These are phyloP conservation scores for Miniopterus natalensis DNA, from an alignment of 2,113 vertebrate genomes.

Conservation along the genomic window DNA sequence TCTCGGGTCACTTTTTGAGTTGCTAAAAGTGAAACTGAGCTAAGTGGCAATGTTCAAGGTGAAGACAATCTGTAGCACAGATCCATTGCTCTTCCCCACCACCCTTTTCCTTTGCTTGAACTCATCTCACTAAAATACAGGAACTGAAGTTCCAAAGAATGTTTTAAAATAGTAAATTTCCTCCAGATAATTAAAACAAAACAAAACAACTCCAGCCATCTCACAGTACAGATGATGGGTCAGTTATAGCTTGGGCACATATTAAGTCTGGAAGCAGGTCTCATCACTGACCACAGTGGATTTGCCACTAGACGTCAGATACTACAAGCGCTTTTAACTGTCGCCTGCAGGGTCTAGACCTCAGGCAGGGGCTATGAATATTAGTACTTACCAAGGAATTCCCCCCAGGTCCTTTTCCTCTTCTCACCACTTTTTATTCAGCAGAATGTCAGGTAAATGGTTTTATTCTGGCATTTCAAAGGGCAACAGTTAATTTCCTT, in stretches of 20 bases:
- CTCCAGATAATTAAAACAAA: neutral
- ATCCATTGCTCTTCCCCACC: neutral
- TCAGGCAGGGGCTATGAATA: neutral
- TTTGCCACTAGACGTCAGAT: neutral
- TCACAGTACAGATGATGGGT: neutral
- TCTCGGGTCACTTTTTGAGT: neutral
- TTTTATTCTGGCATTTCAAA: conserved; percentile 66
- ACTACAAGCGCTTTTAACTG: neutral
- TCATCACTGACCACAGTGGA: neutral
- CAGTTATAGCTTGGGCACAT: neutral
- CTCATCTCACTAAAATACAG: conserved; percentile 6
- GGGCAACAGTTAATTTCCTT: conserved; percentile 52
- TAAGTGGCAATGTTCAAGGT: neutral
- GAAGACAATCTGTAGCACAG: neutral
- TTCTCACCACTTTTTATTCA: neutral
- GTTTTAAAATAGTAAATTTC: neutral
- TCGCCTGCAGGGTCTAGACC: neutral
- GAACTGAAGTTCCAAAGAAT: neutral
- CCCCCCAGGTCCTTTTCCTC: neutral
- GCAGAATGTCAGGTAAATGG: conserved; percentile 52
- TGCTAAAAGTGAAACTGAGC: neutral
- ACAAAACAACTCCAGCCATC: neutral
- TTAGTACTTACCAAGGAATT: neutral
- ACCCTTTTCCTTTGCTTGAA: neutral
- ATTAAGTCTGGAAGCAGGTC: neutral